Evolutionary conservation across 1,140 invertebrate species (phyloP), one percentile per base, ranked within the genome.

Genomic region (Pseudoatta argentina): DNA sequence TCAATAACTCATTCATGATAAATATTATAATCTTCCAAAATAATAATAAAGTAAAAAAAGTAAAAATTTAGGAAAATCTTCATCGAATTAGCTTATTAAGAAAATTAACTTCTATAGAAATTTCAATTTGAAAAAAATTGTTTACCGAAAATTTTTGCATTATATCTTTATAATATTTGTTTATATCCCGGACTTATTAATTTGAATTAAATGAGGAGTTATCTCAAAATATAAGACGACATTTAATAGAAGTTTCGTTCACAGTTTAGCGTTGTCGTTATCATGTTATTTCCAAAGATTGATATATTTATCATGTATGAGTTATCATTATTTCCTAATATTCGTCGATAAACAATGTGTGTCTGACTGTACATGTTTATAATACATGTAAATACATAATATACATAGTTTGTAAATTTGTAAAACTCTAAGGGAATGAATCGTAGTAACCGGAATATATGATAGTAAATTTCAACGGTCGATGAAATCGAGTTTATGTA

Each of bases 341-440:
- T 79, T 67, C 16, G 12, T 53, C n/a, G 16, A 79, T 67, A 69
- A 69, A 69, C 30, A 79, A 67, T 18, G 18, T 53, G 5, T 64
- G 24, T 61, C 34, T 86, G 88, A 82, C 73, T 86, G 24, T 82
- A 90, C 66, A 89, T 78, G 44, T 88, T 90, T 88, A 88, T 83
- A 87, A 88, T 90, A 90, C 63, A 79, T 79, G 27, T 79, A 69
- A 69, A 79, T 88, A 89, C 75, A 86, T 24, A 79, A 87, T 90
- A 77, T 85, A 90, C 79, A 88, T 61, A 81, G 53, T 21, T 85
- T 18, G 64, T 53, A 69, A 79, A n/a, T 66, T 81, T 30, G 10
- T 75, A 66, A 88, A 21, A 85, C 30, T 63, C 87, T 85, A 88
- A 64, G 63, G 85, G 83, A 91, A 92, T 92, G 88, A 92, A 91